phyloP scores from a whole-genome alignment of 2,113 vertebrate species.

The Rynchops niger region DNA sequence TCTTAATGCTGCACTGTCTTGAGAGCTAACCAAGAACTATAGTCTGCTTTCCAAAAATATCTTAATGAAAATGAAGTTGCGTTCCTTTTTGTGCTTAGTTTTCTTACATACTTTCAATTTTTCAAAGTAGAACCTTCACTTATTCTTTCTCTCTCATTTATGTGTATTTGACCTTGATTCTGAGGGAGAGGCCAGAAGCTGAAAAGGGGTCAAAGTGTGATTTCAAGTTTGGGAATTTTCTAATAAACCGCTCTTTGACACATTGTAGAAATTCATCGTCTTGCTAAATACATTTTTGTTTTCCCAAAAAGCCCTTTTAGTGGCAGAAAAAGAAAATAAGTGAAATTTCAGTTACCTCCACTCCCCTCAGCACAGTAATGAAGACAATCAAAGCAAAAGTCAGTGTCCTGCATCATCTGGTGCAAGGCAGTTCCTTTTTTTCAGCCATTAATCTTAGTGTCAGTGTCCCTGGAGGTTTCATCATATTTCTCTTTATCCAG shows the following conservation, averaged over 20 bases:
- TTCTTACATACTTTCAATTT: background rate
- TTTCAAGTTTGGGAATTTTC: background rate
- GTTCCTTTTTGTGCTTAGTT: background rate
- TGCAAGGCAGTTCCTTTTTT: background rate
- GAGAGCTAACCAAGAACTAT: rapidly evolving
- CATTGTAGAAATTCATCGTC: background rate
- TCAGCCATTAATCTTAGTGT: background rate
- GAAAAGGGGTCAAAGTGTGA: background rate
- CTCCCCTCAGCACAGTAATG: background rate
- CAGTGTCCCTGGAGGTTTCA: background rate
- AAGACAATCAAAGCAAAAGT: background rate
- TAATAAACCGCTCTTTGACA: rapidly evolving
- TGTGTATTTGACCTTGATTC: background rate
- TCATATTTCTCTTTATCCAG: background rate
- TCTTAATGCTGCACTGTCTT: background rate
- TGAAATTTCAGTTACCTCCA: background rate
- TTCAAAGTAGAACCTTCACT: background rate
- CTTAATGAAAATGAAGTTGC: background rate
- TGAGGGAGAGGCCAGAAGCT: background rate
- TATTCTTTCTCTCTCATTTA: background rate
- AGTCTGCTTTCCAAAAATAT: background rate
- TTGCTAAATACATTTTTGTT: background rate
- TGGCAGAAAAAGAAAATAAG: background rate
- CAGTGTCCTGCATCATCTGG: background rate
- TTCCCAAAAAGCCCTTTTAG: background rate